Evolutionary conservation across 2,888 invertebrate species (phyloP).

Genomic region (Callimorpha dominula): DNA sequence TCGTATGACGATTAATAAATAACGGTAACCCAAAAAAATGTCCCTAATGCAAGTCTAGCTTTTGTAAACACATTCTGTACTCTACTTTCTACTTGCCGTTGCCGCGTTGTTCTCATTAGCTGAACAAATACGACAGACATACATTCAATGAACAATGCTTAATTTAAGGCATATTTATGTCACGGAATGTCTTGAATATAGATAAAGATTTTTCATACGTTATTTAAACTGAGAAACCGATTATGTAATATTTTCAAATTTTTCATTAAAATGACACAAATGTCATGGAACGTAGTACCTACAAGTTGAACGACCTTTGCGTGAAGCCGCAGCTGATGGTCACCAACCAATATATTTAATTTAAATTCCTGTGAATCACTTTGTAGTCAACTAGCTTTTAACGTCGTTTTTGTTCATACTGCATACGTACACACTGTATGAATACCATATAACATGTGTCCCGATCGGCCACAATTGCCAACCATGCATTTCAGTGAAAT

Average conservation of each 20-base stretch:
- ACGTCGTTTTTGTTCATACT: constrained; percentile 27
- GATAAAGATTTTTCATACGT: neutral
- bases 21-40: constrained; percentile 28
- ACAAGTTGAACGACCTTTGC: constrained; percentile 75
- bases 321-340: constrained; percentile 64
- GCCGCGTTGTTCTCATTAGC: constrained; percentile 20
- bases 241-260: neutral
- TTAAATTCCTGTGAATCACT: constrained; percentile 66
- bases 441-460: too few relatives aligned
- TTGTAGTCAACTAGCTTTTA: constrained; percentile 58
- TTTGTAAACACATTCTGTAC: constrained; percentile 34
- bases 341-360: constrained; percentile 62
- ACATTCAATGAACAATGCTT: constrained; percentile 28
- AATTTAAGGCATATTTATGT: constrained; percentile 27
- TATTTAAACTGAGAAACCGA: neutral
- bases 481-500: too few relatives aligned
- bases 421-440: neutral
- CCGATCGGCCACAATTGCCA: too few relatives aligned
- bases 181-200: constrained; percentile 4
- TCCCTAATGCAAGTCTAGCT: constrained; percentile 21
- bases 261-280: neutral
- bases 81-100: constrained; percentile 31
- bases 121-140: constrained; percentile 35
- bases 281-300: constrained; percentile 56
- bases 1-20: constrained; percentile 19